Evolutionary conservation across 64 coral and sea anemone genomes (phyloP).

Genomic region (Montipora cactus): DNA sequence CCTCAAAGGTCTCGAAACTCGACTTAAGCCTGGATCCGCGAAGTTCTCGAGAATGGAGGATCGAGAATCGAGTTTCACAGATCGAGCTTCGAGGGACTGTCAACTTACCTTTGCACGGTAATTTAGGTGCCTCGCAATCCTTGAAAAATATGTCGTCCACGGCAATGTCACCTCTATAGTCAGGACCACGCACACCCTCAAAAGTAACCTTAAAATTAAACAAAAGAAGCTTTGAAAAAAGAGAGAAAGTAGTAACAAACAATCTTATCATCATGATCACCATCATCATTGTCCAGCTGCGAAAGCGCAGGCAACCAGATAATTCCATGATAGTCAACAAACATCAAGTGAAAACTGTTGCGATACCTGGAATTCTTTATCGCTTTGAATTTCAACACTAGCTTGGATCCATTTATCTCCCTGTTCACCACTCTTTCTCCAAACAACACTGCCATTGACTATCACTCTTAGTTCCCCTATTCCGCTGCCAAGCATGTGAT

Average conservation of each 20-base stretch:
- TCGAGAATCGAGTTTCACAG: no score
- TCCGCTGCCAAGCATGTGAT: slow-evolving; percentile 27
- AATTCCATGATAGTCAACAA: no score
- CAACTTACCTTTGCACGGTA: neutral
- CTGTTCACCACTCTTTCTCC: slow-evolving; percentile 33
- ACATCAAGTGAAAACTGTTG: no score
- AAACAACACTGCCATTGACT: neutral
- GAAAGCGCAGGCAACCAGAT: neutral
- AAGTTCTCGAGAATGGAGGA: no score
- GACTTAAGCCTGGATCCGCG: no score
- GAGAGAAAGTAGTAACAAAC: neutral
- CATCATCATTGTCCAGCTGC: neutral
- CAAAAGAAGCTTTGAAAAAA: neutral
- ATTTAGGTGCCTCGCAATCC: neutral
- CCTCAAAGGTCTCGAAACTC: no score
- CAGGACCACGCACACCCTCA: neutral
- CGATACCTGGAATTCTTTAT: neutral
- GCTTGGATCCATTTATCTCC: slow-evolving; percentile 22
- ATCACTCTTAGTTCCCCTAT: neutral
- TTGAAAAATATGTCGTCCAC: slow-evolving; percentile 27
- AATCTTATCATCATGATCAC: neutral
- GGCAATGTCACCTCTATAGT: slow-evolving; percentile 27
- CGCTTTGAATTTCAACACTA: neutral
- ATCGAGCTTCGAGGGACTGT: no score
- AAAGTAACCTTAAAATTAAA: slow-evolving; percentile 7